Evolutionary conservation across 2,113 vertebrate species (phyloP).

Genomic region (Lepisosteus osseus): DNA sequence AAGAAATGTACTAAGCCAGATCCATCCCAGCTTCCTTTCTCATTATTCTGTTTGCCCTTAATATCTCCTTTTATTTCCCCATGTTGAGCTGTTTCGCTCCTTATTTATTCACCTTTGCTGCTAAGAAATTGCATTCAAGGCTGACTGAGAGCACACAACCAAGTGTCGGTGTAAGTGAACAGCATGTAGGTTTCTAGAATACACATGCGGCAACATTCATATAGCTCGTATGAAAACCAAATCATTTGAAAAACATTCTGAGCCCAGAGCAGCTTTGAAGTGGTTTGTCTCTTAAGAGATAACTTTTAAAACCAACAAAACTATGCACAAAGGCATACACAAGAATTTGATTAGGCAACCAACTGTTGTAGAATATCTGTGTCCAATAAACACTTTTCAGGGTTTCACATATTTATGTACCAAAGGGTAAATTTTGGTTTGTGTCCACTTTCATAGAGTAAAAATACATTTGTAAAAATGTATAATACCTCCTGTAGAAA

Average conservation of each 20-base stretch:
- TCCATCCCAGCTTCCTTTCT: constrained; percentile 29
- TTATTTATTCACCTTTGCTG: constrained; percentile 27
- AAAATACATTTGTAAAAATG: too few species aligned
- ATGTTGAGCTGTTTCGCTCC: constrained; percentile 33
- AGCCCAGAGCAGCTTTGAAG: background rate
- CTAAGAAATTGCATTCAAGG: background rate
- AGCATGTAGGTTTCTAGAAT: background rate
- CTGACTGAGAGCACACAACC: background rate
- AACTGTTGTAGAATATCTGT: too few species aligned
- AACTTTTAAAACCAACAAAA: too few species aligned
- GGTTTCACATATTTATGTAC: too few species aligned
- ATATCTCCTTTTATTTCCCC: constrained; percentile 33
- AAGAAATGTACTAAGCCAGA: constrained; percentile 25
- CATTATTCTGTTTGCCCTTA: constrained; percentile 39
- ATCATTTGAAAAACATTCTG: background rate
- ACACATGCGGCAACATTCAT: background rate
- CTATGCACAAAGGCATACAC: too few species aligned
- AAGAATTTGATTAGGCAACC: too few species aligned
- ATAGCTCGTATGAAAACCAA: background rate
- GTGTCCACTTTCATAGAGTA: too few species aligned
- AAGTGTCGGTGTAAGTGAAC: background rate
- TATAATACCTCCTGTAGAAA: too few species aligned
- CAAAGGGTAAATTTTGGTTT: too few species aligned
- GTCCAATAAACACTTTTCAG: too few species aligned
- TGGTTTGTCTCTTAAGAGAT: background rate